Base-by-base conservation (phyloP, 1,140 invertebrate species). In the Drosophila burlai region DNA sequence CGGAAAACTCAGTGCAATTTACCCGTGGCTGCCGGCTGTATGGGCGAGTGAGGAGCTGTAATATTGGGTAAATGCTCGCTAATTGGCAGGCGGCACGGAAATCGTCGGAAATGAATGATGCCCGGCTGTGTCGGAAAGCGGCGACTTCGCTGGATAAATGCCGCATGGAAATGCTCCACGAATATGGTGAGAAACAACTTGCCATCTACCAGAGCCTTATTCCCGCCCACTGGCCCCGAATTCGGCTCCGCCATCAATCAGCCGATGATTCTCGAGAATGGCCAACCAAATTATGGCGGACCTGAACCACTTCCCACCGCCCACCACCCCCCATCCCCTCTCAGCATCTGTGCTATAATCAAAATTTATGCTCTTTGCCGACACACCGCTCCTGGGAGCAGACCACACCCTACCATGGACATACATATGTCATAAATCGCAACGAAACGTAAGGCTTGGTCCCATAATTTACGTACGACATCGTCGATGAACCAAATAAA, bases 401-500 rank as follows among this genome's bases (percentile, higher is more conserved):
- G 62, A 80, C 69, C 80, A 36, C 71, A 74, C 47, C 76, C 62
- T 63, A 80, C 77, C 64, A 69, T 58, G 66, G 83, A 61, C 83
- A 87, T 68, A 77, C 83, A 87, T 72, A 80, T 83, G 83, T 79
- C 73, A 87, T 87, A 89, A 87, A 89, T 89, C 76, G 83, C 61
- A 47, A 26, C 47, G 69, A 24, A 50, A n/a, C 42, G 69, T 26
- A 69, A 40, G 34, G 66, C 62, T 64, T 36, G 50, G 64, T 42
- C 52, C 77, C 82, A 71, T 87, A 77, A 87, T 84, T 87, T 87
- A 83, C 84, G 73, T 89, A 68, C 76, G 83, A 89, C 81, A 78
- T 67, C 62, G 67, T 64, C 72, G 68, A 61, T 76, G 74, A 47
- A 77, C 60, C 77, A 78, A 89, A 87, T 87, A 89, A 84, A 87